Evolutionary conservation across 2,113 vertebrate genomes (phyloP).

Genomic region (Catagonus wagneri): DNA sequence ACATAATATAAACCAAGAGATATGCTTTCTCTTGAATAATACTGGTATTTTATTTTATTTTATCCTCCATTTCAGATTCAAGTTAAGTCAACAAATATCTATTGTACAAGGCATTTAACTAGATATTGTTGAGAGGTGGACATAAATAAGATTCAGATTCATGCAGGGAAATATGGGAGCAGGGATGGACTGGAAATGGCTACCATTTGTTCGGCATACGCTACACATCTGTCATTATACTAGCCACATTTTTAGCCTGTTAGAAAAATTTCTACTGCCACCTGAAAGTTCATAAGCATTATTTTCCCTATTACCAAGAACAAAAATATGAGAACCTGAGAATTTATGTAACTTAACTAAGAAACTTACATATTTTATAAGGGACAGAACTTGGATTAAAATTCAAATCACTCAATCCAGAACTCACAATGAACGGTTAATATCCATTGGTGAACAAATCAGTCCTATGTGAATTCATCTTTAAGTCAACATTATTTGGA

Average conservation of each 20-base stretch:
- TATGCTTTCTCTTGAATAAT: constrained; percentile 21
- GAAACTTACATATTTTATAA: background rate
- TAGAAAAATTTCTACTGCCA: background rate
- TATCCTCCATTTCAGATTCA: background rate
- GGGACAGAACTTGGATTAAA: background rate
- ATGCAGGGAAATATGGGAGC: background rate
- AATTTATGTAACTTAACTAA: background rate
- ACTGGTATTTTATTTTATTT: constrained; percentile 13
- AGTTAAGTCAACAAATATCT: background rate
- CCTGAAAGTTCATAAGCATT: background rate
- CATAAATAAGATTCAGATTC: background rate
- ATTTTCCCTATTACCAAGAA: background rate
- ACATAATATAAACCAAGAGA: background rate
- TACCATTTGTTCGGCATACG: background rate
- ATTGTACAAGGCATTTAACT: background rate
- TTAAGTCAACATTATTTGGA: background rate
- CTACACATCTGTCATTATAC: background rate
- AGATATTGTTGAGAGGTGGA: background rate
- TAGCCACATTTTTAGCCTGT: background rate
- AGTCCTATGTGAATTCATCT: background rate
- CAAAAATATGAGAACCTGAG: background rate
- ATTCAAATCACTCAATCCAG: background rate
- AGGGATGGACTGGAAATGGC: background rate
- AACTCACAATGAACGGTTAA: background rate
- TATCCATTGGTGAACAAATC: background rate